These are phyloP conservation scores for Enteromius treurensis DNA, from an alignment of 2,797 vertebrate genomes.

Conservation along the genomic window DNA sequence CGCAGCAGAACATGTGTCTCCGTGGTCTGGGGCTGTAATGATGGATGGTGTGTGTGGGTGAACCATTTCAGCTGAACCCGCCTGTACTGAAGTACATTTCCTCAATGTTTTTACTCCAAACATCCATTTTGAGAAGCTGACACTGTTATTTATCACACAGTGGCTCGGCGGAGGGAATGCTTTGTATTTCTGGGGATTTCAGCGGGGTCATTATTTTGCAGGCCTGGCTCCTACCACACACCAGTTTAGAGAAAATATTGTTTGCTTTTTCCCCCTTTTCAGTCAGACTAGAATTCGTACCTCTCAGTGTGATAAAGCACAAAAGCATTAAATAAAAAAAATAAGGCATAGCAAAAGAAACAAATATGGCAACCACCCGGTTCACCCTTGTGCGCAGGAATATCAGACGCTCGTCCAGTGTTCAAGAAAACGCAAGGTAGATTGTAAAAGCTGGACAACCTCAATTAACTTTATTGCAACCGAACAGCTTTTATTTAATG, in stretches of 20 bases:
- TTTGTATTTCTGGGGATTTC: conserved; percentile 49
- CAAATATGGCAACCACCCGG: not conserved
- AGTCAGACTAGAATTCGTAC: not conserved
- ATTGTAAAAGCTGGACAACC: not conserved
- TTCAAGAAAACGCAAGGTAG: conserved; percentile 2
- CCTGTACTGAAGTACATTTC: conserved; percentile 58
- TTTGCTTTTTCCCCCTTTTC: conserved; percentile 17
- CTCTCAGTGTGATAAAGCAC: conserved; percentile 32
- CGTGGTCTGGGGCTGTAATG: conserved; percentile 52
- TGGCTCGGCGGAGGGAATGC: conserved; percentile 21
- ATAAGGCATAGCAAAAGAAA: not conserved
- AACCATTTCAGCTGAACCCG: conserved; percentile 56
- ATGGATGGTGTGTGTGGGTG: conserved; percentile 66
- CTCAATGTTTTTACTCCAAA: conserved; percentile 60
- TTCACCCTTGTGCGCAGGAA: not conserved
- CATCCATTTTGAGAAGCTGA: conserved; percentile 58
- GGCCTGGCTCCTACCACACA: conserved; percentile 28
- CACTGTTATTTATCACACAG: conserved; percentile 54
- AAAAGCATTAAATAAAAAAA: not conserved
- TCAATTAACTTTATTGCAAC: not conserved
- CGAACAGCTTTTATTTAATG: not conserved
- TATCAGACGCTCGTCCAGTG: not conserved
- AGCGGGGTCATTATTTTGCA: conserved; percentile 54
- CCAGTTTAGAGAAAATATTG: conserved; percentile 35
- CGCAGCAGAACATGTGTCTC: conserved; percentile 42